Evolutionary conservation across 2,888 invertebrate species (phyloP).

Genomic region (Nebria brevicollis): DNA sequence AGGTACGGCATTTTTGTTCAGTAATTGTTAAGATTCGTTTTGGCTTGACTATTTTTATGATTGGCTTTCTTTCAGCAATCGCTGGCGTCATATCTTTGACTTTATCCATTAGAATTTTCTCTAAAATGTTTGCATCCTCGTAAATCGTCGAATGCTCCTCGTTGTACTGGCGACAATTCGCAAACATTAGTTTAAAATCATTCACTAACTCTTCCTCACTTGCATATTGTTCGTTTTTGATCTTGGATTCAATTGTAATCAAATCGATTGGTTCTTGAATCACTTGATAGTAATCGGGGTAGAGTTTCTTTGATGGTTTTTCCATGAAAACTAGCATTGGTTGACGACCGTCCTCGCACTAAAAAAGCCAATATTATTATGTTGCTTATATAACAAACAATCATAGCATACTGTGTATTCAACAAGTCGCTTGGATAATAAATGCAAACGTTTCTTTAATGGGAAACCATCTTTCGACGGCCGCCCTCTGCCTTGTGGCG

Average conservation of each 20-base stretch:
- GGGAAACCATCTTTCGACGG: conserved; percentile 65
- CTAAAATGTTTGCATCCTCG: conserved; percentile 90
- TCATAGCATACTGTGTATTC: conserved; percentile 69
- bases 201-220: conserved; percentile 85
- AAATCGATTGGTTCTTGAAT: conserved; percentile 95
- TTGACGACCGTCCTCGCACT: conserved; percentile 81
- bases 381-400: too few species aligned
- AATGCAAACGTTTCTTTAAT: conserved; percentile 82
- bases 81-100: conserved; percentile 75
- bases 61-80: conserved; percentile 63
- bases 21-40: conserved; percentile 68
- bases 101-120: conserved; percentile 85
- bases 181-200: conserved; percentile 94
- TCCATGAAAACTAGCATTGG: conserved; percentile 95
- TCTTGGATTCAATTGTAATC: conserved; percentile 91
- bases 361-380: conserved; percentile 51
- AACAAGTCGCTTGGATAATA: conserved; percentile 79
- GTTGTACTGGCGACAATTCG: conserved; percentile 96
- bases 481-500: conserved; percentile 52
- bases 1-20: conserved; percentile 82
- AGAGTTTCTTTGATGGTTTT: conserved; percentile 93
- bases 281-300: conserved; percentile 95
- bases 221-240: conserved; percentile 85
- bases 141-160: conserved; percentile 96
- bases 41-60: conserved; percentile 60